Evolutionary conservation across 2,888 invertebrate species (phyloP).

Genomic region (Zelleria hepariella): DNA sequence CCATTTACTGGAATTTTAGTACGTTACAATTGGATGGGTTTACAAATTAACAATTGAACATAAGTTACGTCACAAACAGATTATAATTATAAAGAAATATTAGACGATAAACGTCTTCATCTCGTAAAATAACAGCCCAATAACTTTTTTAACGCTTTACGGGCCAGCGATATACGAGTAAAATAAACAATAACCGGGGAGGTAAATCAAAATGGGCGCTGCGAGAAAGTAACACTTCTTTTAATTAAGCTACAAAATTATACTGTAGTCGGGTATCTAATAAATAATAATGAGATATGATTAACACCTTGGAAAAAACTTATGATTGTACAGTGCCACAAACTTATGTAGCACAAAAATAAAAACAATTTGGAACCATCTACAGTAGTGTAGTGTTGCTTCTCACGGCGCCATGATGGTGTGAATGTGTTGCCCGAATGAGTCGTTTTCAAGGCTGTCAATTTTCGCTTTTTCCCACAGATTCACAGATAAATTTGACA

Average conservation of each 20-base stretch:
- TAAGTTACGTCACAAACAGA: background rate
- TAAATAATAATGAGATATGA: background rate
- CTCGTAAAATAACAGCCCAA: constrained; percentile 5
- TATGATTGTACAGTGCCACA: no score
- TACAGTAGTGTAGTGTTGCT: no score
- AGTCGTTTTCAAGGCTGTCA: no score
- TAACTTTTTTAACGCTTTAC: background rate
- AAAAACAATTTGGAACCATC: no score
- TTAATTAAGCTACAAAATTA: background rate
- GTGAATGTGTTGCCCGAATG: no score
- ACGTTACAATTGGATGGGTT: no score
- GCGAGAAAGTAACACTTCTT: background rate
- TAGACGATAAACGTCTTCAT: constrained; percentile 1
- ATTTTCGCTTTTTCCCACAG: no score
- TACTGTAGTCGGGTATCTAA: background rate
- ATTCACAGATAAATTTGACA: no score
- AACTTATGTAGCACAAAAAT: no score
- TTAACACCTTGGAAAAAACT: background rate
- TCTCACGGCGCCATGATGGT: no score
- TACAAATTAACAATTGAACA: background rate
- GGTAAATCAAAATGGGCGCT: background rate
- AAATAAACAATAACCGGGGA: background rate
- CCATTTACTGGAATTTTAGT: no score
- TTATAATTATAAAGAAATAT: background rate
- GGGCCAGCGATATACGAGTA: background rate